phyloP scores from a whole-genome alignment of 2,888 invertebrate genomes.

The Luperina testacea region DNA sequence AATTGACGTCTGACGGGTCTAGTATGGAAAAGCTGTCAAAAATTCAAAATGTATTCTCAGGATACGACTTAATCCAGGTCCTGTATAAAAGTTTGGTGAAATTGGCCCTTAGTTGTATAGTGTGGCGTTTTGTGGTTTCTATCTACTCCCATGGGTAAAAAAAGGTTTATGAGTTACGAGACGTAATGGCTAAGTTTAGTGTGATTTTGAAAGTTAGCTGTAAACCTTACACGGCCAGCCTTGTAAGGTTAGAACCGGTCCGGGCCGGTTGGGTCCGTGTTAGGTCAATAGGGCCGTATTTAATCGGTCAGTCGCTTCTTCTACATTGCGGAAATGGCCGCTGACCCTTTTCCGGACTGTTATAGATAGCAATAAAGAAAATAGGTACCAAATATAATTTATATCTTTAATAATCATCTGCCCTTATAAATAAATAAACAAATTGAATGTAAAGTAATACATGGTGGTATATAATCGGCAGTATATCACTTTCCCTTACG shows the following conservation, averaged over 20 bases:
- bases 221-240: neutral
- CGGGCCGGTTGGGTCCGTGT: too few species aligned
- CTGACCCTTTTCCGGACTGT: neutral
- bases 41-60: neutral
- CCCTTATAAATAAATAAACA: constrained; percentile 63
- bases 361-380: constrained; percentile 14
- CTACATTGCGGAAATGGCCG: neutral
- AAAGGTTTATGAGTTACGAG: neutral
- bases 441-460: constrained; percentile 66
- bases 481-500: constrained; percentile 65
- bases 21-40: neutral
- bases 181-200: neutral
- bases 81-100: too few species aligned
- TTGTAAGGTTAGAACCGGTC: too few species aligned
- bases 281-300: neutral
- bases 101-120: too few species aligned
- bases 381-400: constrained; percentile 44
- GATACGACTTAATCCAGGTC: too few species aligned
- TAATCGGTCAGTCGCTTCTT: neutral
- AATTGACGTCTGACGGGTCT: neutral
- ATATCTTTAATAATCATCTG: constrained; percentile 62
- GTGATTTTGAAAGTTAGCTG: neutral
- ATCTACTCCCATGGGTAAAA: neutral
- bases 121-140: neutral
- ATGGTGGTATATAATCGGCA: constrained; percentile 54